Conservation (phyloP, 2,113 vertebrate genomes). For the Chitala chitala region DNA sequence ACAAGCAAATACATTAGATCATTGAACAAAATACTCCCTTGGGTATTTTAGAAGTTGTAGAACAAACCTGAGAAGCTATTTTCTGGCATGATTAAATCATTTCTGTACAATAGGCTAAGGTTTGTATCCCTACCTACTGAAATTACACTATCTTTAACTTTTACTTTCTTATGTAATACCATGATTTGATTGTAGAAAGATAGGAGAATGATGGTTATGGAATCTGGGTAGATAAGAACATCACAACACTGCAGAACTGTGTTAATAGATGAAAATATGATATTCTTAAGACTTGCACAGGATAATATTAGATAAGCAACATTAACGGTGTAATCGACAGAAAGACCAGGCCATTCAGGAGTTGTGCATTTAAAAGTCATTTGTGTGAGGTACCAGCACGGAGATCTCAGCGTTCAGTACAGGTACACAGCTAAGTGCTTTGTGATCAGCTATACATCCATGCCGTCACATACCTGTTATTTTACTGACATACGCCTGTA, state of each 20-base stretch:
- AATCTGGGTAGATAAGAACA: background rate
- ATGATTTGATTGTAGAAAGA: background rate
- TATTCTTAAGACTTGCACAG: background rate
- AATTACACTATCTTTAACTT: background rate
- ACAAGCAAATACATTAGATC: too few relatives aligned
- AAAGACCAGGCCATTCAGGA: background rate
- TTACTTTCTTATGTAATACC: background rate
- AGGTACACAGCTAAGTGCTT: background rate
- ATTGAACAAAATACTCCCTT: too few relatives aligned
- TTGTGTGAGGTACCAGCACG: slow-evolving; percentile 3
- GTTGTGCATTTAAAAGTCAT: background rate
- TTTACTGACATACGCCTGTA: background rate
- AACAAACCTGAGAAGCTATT: too few relatives aligned
- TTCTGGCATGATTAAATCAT: too few relatives aligned
- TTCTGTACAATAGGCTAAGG: too few relatives aligned
- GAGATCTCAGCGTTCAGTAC: background rate
- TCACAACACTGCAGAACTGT: too few relatives aligned
- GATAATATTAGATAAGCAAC: background rate
- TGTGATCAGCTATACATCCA: background rate
- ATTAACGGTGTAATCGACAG: background rate
- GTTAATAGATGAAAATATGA: background rate
- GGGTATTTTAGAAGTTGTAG: too few relatives aligned
- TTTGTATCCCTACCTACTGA: background rate
- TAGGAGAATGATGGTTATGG: background rate
- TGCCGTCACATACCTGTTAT: background rate